phyloP scores from a whole-genome alignment of 2,797 vertebrate species.

The Lacerta agilis region DNA sequence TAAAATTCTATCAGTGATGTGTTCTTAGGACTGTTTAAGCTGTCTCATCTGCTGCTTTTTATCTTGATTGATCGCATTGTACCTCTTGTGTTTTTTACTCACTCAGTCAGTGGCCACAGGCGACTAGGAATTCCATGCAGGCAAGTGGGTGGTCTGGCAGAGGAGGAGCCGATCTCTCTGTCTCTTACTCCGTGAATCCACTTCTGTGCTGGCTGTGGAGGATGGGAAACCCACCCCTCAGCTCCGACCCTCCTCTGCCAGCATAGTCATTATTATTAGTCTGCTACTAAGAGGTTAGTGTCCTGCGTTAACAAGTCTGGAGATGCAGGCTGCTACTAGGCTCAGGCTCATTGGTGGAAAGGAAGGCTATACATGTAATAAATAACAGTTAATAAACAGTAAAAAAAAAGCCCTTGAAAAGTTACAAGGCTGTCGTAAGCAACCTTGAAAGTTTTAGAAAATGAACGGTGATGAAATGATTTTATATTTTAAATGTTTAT shows the following conservation, averaged over 20 bases:
- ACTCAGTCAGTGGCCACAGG: too few species aligned
- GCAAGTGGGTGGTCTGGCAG: too few species aligned
- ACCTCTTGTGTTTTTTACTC: background rate
- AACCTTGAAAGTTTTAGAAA: background rate
- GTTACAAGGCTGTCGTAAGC: background rate
- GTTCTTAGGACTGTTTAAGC: background rate
- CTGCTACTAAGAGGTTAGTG: background rate
- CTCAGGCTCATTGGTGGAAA: background rate
- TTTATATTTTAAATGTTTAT: background rate
- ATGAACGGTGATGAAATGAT: background rate
- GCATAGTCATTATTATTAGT: background rate
- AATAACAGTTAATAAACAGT: background rate
- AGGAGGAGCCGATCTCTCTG: too few species aligned
- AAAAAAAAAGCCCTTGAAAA: background rate
- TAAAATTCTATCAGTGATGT: background rate
- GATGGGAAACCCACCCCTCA: background rate
- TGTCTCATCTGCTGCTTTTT: background rate
- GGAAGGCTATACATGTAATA: background rate
- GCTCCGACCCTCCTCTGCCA: background rate
- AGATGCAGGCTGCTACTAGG: background rate
- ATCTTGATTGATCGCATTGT: background rate
- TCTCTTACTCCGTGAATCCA: background rate
- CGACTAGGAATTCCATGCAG: too few species aligned
- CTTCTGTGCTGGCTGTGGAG: background rate
- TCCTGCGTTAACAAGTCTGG: background rate